Percentiles rank a stretch among this genome's conserved stretches.
phyloP scores from a whole-genome alignment of 2,888 invertebrate species.

The Eutolmus rufibarbis region DNA sequence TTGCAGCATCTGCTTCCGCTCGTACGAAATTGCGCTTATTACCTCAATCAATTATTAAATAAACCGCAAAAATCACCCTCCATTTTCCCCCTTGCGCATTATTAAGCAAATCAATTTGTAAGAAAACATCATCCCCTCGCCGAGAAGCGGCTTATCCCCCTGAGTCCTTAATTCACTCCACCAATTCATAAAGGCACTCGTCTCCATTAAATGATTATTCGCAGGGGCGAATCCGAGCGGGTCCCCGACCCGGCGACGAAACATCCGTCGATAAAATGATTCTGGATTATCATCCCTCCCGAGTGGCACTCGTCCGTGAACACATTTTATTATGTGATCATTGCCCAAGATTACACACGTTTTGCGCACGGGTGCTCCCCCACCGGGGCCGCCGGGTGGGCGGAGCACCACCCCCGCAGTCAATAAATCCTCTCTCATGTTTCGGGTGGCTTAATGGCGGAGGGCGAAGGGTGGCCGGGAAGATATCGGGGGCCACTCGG shows the following conservation, averaged over 20 bases:
- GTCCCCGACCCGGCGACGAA: not conserved
- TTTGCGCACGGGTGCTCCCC: slow-evolving; percentile 26
- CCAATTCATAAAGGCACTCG: slow-evolving; percentile 19
- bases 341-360: slow-evolving; percentile 48
- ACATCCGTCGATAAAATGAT: slow-evolving; percentile 21
- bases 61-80: not conserved
- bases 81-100: not conserved
- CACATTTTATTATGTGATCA: slow-evolving; percentile 48
- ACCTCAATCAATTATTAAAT: not conserved
- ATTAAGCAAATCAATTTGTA: not conserved
- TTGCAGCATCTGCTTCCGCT: not conserved
- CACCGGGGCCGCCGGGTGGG: not conserved
- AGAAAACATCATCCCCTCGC: not conserved
- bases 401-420: slow-evolving; percentile 27
- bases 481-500: not conserved
- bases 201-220: slow-evolving; percentile 33
- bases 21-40: not conserved
- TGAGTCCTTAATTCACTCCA: slow-evolving; percentile 8
- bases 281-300: slow-evolving; percentile 35
- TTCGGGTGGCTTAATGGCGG: not conserved
- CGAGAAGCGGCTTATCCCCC: not conserved
- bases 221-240: not conserved
- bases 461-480: not conserved
- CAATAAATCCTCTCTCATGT: slow-evolving; percentile 37
- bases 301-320: slow-evolving; percentile 27